Base-by-base conservation (phyloP, 30 jellyfish, hydroid and myxozoan species). In the Hydra vulgaris region DNA sequence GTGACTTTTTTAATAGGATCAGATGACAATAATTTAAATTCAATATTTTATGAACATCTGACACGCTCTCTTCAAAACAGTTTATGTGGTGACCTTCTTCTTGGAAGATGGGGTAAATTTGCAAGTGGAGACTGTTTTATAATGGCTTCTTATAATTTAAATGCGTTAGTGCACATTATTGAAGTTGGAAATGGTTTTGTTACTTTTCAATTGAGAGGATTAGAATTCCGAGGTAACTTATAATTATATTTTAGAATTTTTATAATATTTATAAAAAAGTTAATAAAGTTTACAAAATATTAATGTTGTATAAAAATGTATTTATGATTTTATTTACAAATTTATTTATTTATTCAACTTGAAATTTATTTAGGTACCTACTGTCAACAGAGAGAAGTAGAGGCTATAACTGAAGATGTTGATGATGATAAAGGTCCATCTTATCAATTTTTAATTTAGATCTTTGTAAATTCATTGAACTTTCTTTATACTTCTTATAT, bases 91-190 rank as follows among this genome's bases (percentile, higher is more conserved):
- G 98, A 91, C 72, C 26, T 91, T 27, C 25, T 83, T 77, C 87
- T 91, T 79, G 98, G 98, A 16, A 74, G 98, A 79, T 91, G 98
- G 98, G 98, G 98, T 23, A 86, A 83, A 54, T 94, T 86, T 20
- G 82, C 98, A 0, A 91, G 96, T 80, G 98, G 98, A 7, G 98
- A 91, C 68, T 91, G 95, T 91, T 86, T 91, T 78, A 85, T 91
- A 79, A 83, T 91, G 40, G 95, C 98, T 15, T 91, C 98, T 3
- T 95, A 91, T 75, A 84, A 91, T 74, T 25, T 91, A 69, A 86
- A 91, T 84, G 98, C 98, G 17, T 88, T 91, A 89, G 98, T 91
- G 17, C 98, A 91, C 74, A 81, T 91, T 26, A 84, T 91, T 53
- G 98, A 91, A 77, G 85, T 80, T 71, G 98, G 98, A 53, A 91